Base-by-base conservation (phyloP, 2,888 invertebrate genomes). In the Empis livida region DNA sequence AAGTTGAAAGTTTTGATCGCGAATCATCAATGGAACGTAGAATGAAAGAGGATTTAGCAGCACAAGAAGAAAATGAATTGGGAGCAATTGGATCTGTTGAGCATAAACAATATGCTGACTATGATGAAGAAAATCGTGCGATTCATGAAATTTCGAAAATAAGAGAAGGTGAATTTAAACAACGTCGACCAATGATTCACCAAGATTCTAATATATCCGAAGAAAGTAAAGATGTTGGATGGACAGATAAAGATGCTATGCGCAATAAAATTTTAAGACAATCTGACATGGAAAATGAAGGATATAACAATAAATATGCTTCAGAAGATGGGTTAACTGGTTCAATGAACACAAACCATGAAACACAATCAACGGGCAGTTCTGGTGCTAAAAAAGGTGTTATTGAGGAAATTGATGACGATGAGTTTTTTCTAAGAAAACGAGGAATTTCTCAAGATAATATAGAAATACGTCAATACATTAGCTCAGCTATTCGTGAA, bases 371-470 rank as follows among this genome's bases (percentile, higher is more conserved):
- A 1, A 78, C 78, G 2, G 76, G 76, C 2, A 79, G 79, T 53
- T 79, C 79, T 0, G 67, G 69, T 27, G 75, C 74, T 41, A 71
- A 78, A 44, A 75, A 74, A 44, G 80, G 81, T 1, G 82, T 86
- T 4, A 77, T 90, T 59, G 89, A 89, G 70, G 87, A 89, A 71
- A 84, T 89, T 54, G 82, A 88, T 62, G 84, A 86, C 40, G 89
- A 90, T 66, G 88, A 90, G 71, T 90, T 89, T 72, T 87, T 88
- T 64, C 73, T 89, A 51, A 76, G 88, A 55, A 83, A 84, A 66
- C 81, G 84, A 63, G 88, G 86, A 51, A 81, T 87, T 60, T 86
- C 87, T 53, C 81, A 82, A 60, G 87, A 87, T 67, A 82, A 87
- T 70, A 84, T 87, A 61, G 82, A 83, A 66, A 75, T 86, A 49